Base-by-base conservation (phyloP, 2,113 vertebrate genomes). In the Gorsachius goisagi region DNA sequence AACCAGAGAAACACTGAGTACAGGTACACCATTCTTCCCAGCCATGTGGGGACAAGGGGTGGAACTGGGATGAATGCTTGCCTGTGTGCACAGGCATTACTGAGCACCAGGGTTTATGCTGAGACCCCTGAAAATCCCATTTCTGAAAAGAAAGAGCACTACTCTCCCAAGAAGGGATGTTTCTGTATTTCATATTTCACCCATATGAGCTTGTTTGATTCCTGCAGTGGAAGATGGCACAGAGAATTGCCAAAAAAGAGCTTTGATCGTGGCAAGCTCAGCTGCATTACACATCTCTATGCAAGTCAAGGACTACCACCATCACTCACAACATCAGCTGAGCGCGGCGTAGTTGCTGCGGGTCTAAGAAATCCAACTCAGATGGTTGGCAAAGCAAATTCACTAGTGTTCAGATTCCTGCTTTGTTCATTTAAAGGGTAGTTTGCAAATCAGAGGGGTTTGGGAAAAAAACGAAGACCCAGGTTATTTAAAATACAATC, bases 401-500 rank as follows among this genome's bases (percentile, higher is more conserved):
- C 53, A n/a, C 64, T 8, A 23, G 28, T 1, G 1, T 60, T 81
- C 37, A 39, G 71, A 47, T 59, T 86, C 68, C 85, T 63, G 39
- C 68, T 86, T 45, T 66, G 47, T 1, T 11, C 47, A 33, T 68
- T 66, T 63, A 78, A 71, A 69, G 30, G 19, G 47, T 26, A 52
- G 55, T 59, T 55, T 41, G 53, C n/a, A 90, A 84, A 95, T 85
- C 90, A 89, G 89, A 94, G 69, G 56, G 66, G 37, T 72, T 68
- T 22, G 35, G 79, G 66, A 66, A 66, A 85, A 84, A 92, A 67
- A 39, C 37, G 8, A 71, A 88, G 52, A 72, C 58, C 37, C 44
- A 37, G 32, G 71, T 74, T 78, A 67, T 50, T 74, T 77, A 66
- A 81, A 97, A 96, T 28, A 67, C 59, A 93, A 2, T 66, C 75